Base-by-base conservation (phyloP, 1,140 invertebrate genomes). In the Drosophila pachea region DNA sequence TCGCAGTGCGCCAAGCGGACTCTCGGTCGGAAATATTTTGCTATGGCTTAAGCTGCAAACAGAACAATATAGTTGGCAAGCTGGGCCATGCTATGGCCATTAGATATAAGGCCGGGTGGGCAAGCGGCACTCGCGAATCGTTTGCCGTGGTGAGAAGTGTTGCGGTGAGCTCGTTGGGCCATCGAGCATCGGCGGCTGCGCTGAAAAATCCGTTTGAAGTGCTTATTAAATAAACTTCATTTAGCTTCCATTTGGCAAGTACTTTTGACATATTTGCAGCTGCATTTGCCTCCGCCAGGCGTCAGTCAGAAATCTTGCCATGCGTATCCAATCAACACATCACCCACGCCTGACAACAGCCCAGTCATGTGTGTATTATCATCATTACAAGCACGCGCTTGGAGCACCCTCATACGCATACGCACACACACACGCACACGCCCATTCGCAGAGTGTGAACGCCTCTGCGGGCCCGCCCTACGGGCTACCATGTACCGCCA, bases 321-420 rank as follows among this genome's bases (percentile, higher is more conserved):
- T 50, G 53, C 65, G 78, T 76, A 61, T 82, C 69, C 77, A 79
- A 79, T 79, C 78, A 79, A 81, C 58, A 70, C 77, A 38, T 49
- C 47, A 48, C 73, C 76, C 60, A 73, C 68, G 58, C 72, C 63
- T 65, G 60, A 69, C 73, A 69, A 63, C 65, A 62, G 49, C 68
- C 43, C 68, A 65, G 73, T 73, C 63, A 81, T 76, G 64, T 81
- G 73, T 62, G 42, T 61, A 11, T 47, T 58, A 60, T 49, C 42
- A 50, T 47, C 72, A 47, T 53, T 53, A 53, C 14, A 53, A 22
- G 22, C 22, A 22, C 22, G 22, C 22, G 22, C 22, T 2, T 22
- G 22, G 22, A 3, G 1, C 22, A 22, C 22, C 22, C 22, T n/a
- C n/a, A n/a, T n/a, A n/a, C n/a, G n/a, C 72, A 55, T 62, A 38